Evolutionary conservation across 2,113 vertebrate genomes (phyloP), one percentile per base, ranked within the genome.

Genomic region (Amblyopsis rosae): DNA sequence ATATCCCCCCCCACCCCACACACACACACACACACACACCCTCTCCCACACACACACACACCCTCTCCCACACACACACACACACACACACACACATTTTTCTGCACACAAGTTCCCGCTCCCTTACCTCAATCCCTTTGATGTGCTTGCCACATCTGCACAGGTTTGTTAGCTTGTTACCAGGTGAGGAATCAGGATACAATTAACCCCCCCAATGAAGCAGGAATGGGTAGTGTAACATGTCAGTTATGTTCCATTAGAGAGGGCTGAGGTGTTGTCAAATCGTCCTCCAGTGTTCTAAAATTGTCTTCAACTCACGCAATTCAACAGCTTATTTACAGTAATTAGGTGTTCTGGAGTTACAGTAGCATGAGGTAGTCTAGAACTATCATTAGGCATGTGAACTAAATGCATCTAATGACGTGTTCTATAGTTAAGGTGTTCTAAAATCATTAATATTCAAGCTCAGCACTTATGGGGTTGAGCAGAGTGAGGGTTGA

Each of bases 111-210:
- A 82, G 74, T 82, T 82, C 86, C 75, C 82, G 83, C 81, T 75
- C 86, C 86, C 85, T 65, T 65, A 65, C 73, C 79, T 73, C 74
- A 81, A 48, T 49, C 55, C 41, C 88, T 92, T 93, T 93, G 91
- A 93, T 91, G 89, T 88, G 77, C 76, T 57, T 89, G 83, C 90
- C 88, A 90, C 91, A 89, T 89, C 81, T 88, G 89, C 87, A 89
- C 89, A 89, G 89, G 88, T 93, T 89, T 90, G 88, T 88, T 89
- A 80, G 88, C 88, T 82, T 73, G 86, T 86, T 90, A 91, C 80
- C 83, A 88, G 87, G 90, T 85, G 87, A 89, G 79, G 86, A 86
- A 87, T 75, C 80, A 85, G 86, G 82, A 81, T 80, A 81, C 87
- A 88, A 87, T 91, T 82, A 82, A 69, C 83, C 77, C 70, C 75